Percentiles rank a stretch among this genome's conserved stretches.
phyloP scores from a whole-genome alignment of 1,140 invertebrate genomes.

The Chymomyza costata region DNA sequence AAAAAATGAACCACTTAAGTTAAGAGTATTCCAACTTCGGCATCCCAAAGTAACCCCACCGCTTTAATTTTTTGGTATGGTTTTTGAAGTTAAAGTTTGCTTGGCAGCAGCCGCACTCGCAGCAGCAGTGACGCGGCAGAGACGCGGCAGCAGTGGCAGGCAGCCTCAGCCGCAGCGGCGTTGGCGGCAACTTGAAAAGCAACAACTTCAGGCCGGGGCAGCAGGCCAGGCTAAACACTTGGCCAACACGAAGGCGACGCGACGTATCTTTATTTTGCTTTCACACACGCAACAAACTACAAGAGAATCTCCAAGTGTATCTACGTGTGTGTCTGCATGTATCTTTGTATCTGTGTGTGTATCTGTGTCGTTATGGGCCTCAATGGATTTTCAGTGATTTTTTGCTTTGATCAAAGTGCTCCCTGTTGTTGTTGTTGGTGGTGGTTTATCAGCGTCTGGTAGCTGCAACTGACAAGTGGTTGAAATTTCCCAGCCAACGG shows the following conservation, averaged over 20 bases:
- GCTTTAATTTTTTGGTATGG: conserved; percentile 52
- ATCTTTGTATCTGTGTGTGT: conserved; percentile 15
- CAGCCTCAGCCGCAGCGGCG: conserved; percentile 48
- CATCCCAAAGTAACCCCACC: too few species aligned
- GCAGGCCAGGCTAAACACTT: conserved; percentile 47
- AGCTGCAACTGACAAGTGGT: conserved; percentile 51
- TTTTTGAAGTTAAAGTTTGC: conserved; percentile 66
- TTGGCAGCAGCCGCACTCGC: conserved; percentile 36
- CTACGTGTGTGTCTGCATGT: conserved; percentile 32
- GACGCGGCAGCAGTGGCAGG: conserved; percentile 6
- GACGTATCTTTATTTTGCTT: conserved; percentile 66
- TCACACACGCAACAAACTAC: conserved; percentile 39
- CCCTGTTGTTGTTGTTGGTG: conserved; percentile 18
- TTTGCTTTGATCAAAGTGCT: conserved; percentile 66
- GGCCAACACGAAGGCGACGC: conserved; percentile 34
- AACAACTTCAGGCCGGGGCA: conserved; percentile 58
- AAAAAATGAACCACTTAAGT: too few species aligned
- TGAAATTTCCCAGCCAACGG: conserved; percentile 51
- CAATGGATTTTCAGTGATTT: conserved; percentile 66
- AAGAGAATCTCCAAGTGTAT: conserved; percentile 32
- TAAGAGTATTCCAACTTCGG: too few species aligned
- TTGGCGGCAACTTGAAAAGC: conserved; percentile 66
- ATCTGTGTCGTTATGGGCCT: conserved; percentile 59
- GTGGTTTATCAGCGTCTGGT: conserved; percentile 24
- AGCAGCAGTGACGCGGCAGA: conserved; percentile 4